phyloP scores from a whole-genome alignment of 2,113 vertebrate species.

The Thomomys bottae region DNA sequence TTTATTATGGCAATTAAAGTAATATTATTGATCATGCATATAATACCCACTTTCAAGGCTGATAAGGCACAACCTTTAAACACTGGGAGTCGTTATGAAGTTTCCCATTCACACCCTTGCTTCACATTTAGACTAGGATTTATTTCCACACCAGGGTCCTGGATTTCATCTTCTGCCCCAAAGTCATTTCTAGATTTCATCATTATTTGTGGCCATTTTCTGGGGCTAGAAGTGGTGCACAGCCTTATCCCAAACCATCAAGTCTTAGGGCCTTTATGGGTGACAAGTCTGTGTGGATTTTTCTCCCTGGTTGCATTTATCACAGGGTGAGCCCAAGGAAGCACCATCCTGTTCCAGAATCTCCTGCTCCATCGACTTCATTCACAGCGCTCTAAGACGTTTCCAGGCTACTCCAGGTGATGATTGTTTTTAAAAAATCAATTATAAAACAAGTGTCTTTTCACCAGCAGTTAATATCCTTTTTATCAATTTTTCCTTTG shows the following conservation, averaged over 20 bases:
- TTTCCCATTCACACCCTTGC: not conserved
- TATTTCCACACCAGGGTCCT: not conserved
- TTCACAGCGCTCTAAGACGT: not conserved
- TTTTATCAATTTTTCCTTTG: no score
- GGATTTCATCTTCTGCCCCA: not conserved
- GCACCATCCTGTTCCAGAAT: not conserved
- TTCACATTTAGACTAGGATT: not conserved
- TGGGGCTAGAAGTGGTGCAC: no score
- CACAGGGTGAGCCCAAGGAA: not conserved
- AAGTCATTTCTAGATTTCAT: conserved; percentile 14
- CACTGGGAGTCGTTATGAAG: not conserved
- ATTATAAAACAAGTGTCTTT: no score
- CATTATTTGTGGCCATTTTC: no score
- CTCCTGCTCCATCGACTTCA: not conserved
- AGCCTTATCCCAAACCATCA: not conserved
- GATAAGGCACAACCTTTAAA: not conserved
- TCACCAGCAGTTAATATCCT: no score
- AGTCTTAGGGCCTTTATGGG: not conserved
- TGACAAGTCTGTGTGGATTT: not conserved
- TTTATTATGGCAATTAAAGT: not conserved
- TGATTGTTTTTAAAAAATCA: no score
- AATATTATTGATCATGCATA: not conserved
- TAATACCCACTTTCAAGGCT: not conserved
- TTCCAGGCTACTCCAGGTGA: not conserved
- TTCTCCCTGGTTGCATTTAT: not conserved